These are phyloP conservation scores for Perizoma affinitatum DNA, from an alignment of 2,888 invertebrate genomes.

Conservation along the genomic window DNA sequence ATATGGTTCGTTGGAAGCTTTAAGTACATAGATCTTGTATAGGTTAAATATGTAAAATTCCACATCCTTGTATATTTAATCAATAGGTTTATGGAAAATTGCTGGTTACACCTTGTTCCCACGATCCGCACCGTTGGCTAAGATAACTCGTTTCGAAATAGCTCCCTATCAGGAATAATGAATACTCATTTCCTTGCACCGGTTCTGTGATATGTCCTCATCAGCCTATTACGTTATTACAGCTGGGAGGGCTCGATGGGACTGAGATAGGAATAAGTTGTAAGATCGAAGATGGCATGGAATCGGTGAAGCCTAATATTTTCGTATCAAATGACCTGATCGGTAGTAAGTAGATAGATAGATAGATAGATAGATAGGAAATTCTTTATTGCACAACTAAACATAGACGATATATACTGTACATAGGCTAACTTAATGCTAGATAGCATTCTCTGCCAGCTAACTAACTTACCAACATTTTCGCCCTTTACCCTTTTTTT, in stretches of 20 bases:
- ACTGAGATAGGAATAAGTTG: not conserved
- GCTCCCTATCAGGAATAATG: conserved; percentile 45
- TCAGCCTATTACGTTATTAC: conserved; percentile 30
- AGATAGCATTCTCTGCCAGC: too few relatives aligned
- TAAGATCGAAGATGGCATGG: conserved; percentile 4
- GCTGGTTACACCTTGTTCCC: conserved; percentile 46
- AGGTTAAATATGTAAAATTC: conserved; percentile 9
- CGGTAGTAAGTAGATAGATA: too few relatives aligned
- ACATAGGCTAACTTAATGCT: too few relatives aligned
- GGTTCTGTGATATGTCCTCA: conserved; percentile 36
- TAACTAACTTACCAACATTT: too few relatives aligned
- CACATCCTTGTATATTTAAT: conserved; percentile 31
- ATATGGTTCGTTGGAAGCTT: not conserved
- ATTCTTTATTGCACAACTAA: too few relatives aligned
- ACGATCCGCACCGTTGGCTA: conserved; percentile 47
- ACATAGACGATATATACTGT: too few relatives aligned
- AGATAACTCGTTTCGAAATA: conserved; percentile 45
- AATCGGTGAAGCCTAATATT: too few relatives aligned
- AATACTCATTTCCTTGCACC: conserved; percentile 45
- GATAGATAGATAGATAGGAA: too few relatives aligned
- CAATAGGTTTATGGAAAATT: conserved; percentile 45
- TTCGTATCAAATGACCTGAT: too few relatives aligned
- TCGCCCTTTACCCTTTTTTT: too few relatives aligned
- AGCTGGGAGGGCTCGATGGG: conserved; percentile 10
- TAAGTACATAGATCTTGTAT: not conserved